A percentile compares a stretch with the other conserved stretches of the same genome.
Evolutionary conservation across 92 coral and sea anemone genomes (phyloP).

Genomic region (Palythoa grandiflora): DNA sequence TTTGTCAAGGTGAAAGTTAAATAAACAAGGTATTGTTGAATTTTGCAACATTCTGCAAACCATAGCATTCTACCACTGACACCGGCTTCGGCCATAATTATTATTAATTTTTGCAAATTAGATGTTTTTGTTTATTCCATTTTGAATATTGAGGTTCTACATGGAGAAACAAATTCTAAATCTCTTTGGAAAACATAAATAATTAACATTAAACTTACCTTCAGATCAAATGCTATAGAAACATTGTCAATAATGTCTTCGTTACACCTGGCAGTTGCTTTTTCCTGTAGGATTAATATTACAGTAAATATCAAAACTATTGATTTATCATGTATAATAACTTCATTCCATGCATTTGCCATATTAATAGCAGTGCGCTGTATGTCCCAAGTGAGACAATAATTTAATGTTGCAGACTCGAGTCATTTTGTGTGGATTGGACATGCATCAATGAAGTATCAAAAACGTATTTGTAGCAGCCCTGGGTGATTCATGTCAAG

Average conservation of each 20-base stretch:
- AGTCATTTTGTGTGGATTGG: no score
- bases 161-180: background rate
- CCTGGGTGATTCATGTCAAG: no score
- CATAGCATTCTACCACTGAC: background rate
- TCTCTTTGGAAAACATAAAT: background rate
- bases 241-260: conserved; percentile 95
- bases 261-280: conserved; percentile 87
- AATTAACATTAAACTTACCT: conserved; percentile 57
- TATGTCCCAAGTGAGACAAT: no score
- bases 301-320: background rate
- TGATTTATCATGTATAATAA: background rate
- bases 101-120: no score
- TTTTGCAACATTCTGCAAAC: background rate
- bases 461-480: no score
- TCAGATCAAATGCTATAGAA: conserved; percentile 92
- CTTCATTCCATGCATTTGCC: background rate
- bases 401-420: no score
- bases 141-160: no score
- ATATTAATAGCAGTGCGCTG: no score
- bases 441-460: no score
- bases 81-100: no score
- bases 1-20: no score
- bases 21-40: background rate
- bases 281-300: conserved; percentile 65
- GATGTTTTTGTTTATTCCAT: no score